phyloP scores from a whole-genome alignment of 30 jellyfish, hydroid and myxozoan species.

The Cassiopea xamachana region DNA sequence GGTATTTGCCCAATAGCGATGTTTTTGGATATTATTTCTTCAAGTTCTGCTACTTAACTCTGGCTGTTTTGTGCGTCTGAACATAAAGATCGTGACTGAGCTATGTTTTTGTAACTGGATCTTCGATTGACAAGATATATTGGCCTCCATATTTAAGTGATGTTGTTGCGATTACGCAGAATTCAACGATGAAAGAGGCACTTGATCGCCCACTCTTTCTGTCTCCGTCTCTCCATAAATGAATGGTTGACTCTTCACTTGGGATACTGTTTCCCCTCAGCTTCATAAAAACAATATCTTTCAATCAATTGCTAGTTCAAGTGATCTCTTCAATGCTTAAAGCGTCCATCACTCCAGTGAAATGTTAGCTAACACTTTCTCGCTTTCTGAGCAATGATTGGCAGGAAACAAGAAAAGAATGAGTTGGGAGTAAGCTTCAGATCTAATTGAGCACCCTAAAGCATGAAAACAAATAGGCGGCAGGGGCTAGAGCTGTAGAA shows the following conservation, averaged over 20 bases:
- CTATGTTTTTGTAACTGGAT: conserved; percentile 52
- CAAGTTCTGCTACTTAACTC: too few relatives aligned
- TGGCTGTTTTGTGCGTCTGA: background rate
- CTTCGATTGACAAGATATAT: conserved; percentile 44
- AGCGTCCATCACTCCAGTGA: too few relatives aligned
- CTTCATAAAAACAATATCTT: background rate
- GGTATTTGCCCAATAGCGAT: too few relatives aligned
- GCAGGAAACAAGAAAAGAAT: background rate
- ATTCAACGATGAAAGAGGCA: conserved; percentile 25
- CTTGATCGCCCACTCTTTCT: conserved; percentile 45
- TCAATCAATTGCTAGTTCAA: conserved; percentile 5
- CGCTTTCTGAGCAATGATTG: background rate
- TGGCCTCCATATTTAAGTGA: conserved; percentile 22
- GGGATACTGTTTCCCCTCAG: background rate
- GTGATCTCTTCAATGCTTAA: background rate
- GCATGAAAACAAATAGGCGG: too few relatives aligned
- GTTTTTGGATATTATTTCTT: too few relatives aligned
- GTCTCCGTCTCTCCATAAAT: conserved; percentile 18
- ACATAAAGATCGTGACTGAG: too few relatives aligned
- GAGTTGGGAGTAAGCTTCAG: too few relatives aligned
- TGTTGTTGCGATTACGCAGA: conserved; percentile 18
- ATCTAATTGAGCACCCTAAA: too few relatives aligned
- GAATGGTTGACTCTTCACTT: conserved; percentile 5
- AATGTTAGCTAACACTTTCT: background rate
- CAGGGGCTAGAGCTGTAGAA: too few relatives aligned